Percentiles rank a stretch among this genome's conserved stretches.
These are phyloP conservation scores for Tenthredo amoena DNA, from an alignment of 2,888 invertebrate genomes.

Conservation along the genomic window DNA sequence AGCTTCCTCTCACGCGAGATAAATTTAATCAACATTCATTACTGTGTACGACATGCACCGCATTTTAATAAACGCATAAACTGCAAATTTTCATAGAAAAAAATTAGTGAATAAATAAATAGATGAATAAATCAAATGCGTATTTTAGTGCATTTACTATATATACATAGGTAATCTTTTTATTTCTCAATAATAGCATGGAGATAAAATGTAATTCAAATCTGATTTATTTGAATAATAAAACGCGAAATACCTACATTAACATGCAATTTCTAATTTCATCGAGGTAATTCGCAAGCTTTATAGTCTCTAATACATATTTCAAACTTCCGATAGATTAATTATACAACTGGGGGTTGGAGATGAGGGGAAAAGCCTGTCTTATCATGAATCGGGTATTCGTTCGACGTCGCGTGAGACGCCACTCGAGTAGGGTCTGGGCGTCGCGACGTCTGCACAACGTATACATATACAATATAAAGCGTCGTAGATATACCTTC, in stretches of 20 bases:
- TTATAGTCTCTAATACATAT: background rate
- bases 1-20: background rate
- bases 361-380: constrained; percentile 61
- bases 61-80: background rate
- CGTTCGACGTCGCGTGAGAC: constrained; percentile 50
- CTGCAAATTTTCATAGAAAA: background rate
- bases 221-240: background rate
- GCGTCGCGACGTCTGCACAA: constrained; percentile 51
- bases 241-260: background rate
- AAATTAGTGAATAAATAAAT: background rate
- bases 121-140: background rate
- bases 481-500: background rate
- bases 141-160: background rate
- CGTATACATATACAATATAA: background rate
- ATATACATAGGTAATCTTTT: background rate
- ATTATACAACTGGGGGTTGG: background rate
- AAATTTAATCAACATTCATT: background rate
- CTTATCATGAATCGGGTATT: constrained; percentile 41
- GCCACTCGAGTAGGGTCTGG: constrained; percentile 41
- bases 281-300: background rate
- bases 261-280: background rate
- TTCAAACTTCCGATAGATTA: constrained; percentile 7
- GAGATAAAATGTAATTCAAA: background rate
- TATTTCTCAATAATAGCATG: background rate
- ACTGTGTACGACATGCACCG: background rate